Percentiles rank a stretch among this genome's conserved stretches.
phyloP scores from a whole-genome alignment of 2,113 vertebrate genomes.

The Piaya cayana region DNA sequence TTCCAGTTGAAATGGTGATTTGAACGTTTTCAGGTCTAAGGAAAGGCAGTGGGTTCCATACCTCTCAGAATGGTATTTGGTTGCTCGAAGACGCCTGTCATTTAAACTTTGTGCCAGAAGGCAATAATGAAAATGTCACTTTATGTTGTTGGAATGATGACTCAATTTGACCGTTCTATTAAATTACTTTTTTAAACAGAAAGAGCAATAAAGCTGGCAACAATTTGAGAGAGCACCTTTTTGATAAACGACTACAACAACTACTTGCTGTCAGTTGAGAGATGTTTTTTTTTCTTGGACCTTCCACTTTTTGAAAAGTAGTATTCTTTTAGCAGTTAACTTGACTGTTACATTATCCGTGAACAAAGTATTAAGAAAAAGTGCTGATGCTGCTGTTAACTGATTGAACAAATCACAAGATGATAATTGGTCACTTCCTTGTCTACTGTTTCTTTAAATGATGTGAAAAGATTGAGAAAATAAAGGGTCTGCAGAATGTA shows the following conservation, averaged over 20 bases:
- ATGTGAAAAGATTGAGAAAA: neutral
- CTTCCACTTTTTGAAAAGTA: neutral
- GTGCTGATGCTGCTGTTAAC: neutral
- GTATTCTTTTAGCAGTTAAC: neutral
- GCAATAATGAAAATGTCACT: neutral
- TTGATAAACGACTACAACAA: neutral
- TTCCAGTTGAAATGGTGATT: neutral
- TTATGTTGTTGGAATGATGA: neutral
- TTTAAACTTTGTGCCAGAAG: neutral
- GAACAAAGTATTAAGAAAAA: neutral
- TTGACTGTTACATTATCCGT: neutral
- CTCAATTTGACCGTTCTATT: neutral
- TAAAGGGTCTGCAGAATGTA: neutral
- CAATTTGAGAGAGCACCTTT: neutral
- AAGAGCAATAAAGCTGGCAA: neutral
- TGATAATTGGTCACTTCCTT: neutral
- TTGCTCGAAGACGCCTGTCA: neutral
- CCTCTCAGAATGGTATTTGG: accelerated
- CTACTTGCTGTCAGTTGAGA: neutral
- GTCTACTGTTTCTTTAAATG: neutral
- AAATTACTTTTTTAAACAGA: neutral
- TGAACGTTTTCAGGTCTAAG: neutral
- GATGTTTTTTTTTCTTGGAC: neutral
- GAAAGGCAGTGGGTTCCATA: neutral
- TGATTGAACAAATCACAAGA: neutral